Conservation (phyloP, 2,888 invertebrate genomes). For the Idaea dimidiata region DNA sequence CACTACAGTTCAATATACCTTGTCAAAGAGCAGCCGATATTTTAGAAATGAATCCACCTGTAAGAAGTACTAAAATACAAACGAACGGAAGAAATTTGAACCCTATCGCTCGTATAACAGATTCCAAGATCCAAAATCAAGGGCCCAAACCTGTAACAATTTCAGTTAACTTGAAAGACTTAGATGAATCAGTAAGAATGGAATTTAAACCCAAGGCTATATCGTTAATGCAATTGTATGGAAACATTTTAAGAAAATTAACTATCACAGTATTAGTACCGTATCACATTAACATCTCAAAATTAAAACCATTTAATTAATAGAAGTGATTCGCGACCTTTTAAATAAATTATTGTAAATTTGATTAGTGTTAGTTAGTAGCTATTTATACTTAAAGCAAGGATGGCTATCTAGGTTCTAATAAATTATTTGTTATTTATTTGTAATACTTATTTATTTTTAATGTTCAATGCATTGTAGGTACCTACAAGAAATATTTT, state of each 20-base stretch:
- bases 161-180: conserved; percentile 32
- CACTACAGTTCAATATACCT: conserved; percentile 41
- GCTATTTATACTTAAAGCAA: no score
- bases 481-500: no score
- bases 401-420: no score
- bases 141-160: conserved; percentile 23
- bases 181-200: conserved; percentile 39
- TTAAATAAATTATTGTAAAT: no score
- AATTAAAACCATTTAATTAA: conserved; percentile 43
- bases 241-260: conserved; percentile 48
- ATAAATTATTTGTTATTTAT: no score
- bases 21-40: conserved; percentile 47
- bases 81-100: conserved; percentile 19
- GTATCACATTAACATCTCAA: conserved; percentile 38
- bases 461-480: no score
- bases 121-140: conserved; percentile 28
- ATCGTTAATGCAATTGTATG: conserved; percentile 42
- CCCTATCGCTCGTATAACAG: conserved; percentile 23
- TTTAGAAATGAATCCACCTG: conserved; percentile 37
- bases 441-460: no score
- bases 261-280: conserved; percentile 50
- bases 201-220: conserved; percentile 49
- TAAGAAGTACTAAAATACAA: conserved; percentile 12
- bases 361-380: no score
- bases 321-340: conserved; percentile 10